phyloP scores from a whole-genome alignment of 2,113 vertebrate genomes.

The Bufo bufo region DNA sequence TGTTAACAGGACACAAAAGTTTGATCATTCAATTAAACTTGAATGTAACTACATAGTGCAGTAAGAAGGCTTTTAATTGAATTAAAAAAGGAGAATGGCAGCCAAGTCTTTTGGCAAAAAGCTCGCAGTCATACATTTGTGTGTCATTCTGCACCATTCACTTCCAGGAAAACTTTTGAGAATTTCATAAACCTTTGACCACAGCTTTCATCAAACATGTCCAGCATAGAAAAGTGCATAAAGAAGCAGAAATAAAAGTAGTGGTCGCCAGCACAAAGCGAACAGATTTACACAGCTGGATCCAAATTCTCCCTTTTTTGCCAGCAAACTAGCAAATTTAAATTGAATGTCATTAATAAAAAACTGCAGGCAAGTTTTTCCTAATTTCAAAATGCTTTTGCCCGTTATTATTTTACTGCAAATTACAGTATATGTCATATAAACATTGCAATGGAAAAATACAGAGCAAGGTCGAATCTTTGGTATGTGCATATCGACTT shows the following conservation, averaged over 20 bases:
- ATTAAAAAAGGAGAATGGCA: constrained; percentile 30
- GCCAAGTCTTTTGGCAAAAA: constrained; percentile 50
- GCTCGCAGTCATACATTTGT: constrained; percentile 31
- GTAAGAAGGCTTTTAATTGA: constrained; percentile 47
- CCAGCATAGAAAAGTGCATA: constrained; percentile 16
- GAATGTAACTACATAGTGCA: neutral
- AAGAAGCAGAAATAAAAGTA: constrained; percentile 27
- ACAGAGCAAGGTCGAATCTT: neutral
- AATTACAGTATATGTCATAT: neutral
- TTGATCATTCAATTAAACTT: constrained; percentile 47
- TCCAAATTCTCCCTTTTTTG: constrained; percentile 13
- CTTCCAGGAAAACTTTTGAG: constrained; percentile 45
- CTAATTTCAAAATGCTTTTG: neutral
- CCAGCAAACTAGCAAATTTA: constrained; percentile 11
- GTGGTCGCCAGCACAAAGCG: neutral
- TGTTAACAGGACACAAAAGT: neutral
- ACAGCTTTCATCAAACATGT: constrained; percentile 32
- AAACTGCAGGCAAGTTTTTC: neutral
- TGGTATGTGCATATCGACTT: neutral
- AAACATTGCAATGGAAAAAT: neutral
- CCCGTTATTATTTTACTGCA: neutral
- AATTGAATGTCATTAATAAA: neutral
- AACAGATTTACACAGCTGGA: constrained; percentile 34
- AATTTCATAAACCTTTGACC: constrained; percentile 50
- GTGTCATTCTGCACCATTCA: constrained; percentile 27